Evolutionary conservation across 1,140 invertebrate genomes (phyloP), one percentile per base, ranked within the genome.

Genomic region (Lycorma delicatula): DNA sequence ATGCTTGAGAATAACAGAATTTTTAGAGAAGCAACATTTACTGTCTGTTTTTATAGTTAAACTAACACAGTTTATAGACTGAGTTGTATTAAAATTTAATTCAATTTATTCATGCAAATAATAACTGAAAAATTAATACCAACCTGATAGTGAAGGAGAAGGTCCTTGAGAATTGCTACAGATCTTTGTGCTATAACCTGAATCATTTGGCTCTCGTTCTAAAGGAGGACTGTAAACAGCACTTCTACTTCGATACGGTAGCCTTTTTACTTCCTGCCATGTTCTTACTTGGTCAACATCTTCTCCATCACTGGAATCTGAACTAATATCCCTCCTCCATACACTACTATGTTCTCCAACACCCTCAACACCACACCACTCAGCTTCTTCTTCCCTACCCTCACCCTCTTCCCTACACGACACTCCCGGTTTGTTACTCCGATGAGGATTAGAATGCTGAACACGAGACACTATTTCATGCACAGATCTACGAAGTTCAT

Each of bases 151-250:
- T 64, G 83, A 85, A 12, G 86, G 86, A 2, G 84, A 86, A 13
- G 85, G 84, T 0, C 85, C 85, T 66, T 86, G 84, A 7, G 84
- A 86, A 46, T 83, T 86, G 5, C 84, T 85, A 58, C 85, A 86
- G 60, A 86, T 82, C 63, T 85, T 82, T 12, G 85, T 87, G 59
- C 84, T 86, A 65, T 87, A 87, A 1, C 85, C 86, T 11, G 86
- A 87, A 70, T 88, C 86, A 66, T 86, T 86, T 61, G 66, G 49
- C 62, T 68, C 55, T 53, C 60, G 27, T 25, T 55, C 56, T 13
- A 48, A 54, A 20, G 70, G 72, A 1, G 71, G 72, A 64, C 72
- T 74, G 58, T 73, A 74, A 47, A 74, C 71, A n/a, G 70, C 68
- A 53, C 63, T 72, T 23, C 72, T 66, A n/a, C 70, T 70, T 60